Conservation (phyloP, 2,113 vertebrate species). For the Anhinga rufa region DNA sequence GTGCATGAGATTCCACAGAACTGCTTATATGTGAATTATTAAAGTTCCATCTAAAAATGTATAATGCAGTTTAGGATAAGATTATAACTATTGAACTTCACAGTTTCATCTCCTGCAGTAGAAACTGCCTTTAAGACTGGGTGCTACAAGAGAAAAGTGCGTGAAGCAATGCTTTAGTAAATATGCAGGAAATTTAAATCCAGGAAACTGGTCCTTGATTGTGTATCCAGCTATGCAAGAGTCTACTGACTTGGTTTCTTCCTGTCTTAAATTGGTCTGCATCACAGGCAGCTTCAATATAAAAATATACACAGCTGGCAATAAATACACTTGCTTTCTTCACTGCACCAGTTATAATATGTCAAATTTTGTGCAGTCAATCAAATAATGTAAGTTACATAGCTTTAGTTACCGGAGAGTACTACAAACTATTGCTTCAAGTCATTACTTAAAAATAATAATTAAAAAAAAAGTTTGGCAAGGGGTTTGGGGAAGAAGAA, state of each 20-base stretch:
- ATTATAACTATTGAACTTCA: neutral
- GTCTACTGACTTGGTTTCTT: constrained; percentile 11
- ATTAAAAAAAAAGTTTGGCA: constrained; percentile 9
- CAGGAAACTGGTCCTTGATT: neutral
- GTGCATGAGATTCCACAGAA: neutral
- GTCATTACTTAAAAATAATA: constrained; percentile 41
- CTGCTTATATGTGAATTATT: neutral
- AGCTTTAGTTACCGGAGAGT: constrained; percentile 5
- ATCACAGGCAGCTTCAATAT: neutral
- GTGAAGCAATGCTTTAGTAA: neutral
- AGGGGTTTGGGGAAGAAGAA: neutral
- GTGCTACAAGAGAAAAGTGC: neutral
- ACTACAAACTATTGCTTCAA: neutral
- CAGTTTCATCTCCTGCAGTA: neutral
- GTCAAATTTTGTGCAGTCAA: constrained; percentile 19
- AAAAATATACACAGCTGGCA: neutral
- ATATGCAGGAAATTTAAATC: constrained; percentile 15
- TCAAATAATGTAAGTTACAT: neutral
- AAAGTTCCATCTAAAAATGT: neutral
- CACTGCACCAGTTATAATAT: neutral
- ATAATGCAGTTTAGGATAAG: neutral
- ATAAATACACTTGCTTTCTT: neutral
- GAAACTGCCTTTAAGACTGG: neutral
- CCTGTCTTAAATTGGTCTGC: constrained; percentile 11
- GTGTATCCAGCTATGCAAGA: constrained; percentile 3